phyloP scores from a whole-genome alignment of 2,797 vertebrate species.

The Sarcoramphus papa region DNA sequence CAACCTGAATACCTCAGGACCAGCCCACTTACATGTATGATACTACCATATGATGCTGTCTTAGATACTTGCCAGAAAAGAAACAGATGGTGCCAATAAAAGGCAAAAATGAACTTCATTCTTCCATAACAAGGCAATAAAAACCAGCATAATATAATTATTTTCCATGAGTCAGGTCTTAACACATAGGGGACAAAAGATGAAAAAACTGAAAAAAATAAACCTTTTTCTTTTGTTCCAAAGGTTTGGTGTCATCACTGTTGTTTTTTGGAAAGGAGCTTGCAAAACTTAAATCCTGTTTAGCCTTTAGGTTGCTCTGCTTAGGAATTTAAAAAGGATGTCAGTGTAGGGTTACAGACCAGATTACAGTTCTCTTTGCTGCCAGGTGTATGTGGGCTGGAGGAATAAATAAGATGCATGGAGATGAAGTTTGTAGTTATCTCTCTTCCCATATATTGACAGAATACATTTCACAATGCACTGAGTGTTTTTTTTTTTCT shows the following conservation, averaged over 20 bases:
- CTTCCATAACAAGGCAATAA: constrained; percentile 54
- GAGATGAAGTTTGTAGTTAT: constrained; percentile 6
- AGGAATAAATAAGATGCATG: constrained; percentile 24
- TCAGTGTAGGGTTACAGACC: background rate
- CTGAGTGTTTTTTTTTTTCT: background rate
- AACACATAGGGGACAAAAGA: background rate
- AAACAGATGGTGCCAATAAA: constrained; percentile 69
- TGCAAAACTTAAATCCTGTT: constrained; percentile 3
- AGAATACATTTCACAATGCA: constrained; percentile 10
- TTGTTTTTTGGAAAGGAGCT: background rate
- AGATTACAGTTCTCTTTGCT: constrained; percentile 21
- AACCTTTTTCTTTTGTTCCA: constrained; percentile 7
- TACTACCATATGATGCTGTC: background rate
- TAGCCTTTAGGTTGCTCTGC: background rate
- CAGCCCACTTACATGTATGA: background rate
- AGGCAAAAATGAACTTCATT: constrained; percentile 60
- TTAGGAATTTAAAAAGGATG: background rate
- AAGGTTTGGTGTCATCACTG: constrained; percentile 43
- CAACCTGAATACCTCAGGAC: background rate
- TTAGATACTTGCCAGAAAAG: constrained; percentile 41
- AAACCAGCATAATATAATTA: constrained; percentile 58
- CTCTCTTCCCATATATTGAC: constrained; percentile 20
- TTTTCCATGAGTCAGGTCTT: constrained; percentile 58
- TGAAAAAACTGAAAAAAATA: background rate
- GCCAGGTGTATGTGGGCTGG: constrained; percentile 7